These are phyloP conservation scores for Tricholaema leucomelas DNA, from an alignment of 2,113 vertebrate genomes.

Conservation along the genomic window DNA sequence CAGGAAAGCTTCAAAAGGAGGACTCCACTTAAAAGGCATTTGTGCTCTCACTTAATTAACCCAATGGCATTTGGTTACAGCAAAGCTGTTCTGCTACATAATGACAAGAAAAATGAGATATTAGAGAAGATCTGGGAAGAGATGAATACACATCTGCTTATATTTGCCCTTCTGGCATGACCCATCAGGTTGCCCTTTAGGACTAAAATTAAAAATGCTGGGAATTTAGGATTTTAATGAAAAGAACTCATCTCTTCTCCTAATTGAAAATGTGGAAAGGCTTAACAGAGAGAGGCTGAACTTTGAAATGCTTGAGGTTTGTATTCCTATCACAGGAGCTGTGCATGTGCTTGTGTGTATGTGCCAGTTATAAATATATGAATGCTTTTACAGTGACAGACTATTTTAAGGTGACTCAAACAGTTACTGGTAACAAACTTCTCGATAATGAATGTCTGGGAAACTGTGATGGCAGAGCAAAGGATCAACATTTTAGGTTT, in stretches of 20 bases:
- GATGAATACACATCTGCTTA: conserved; percentile 23
- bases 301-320: conserved; percentile 2
- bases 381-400: conserved; percentile 18
- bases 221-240: neutral
- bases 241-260: neutral
- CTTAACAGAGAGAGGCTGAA: conserved; percentile 21
- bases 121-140: neutral
- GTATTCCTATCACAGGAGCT: neutral
- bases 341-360: neutral
- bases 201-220: conserved; percentile 14
- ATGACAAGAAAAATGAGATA: conserved; percentile 31
- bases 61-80: conserved; percentile 4
- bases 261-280: conserved; percentile 21
- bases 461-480: conserved; percentile 52
- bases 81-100: conserved; percentile 16
- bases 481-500: conserved; percentile 38
- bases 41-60: conserved; percentile 36
- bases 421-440: conserved; percentile 27
- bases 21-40: neutral
- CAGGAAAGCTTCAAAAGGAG: neutral
- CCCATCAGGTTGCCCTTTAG: conserved; percentile 1
- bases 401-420: conserved; percentile 48
- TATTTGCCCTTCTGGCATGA: conserved; percentile 35
- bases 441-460: conserved; percentile 12
- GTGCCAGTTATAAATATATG: neutral